These are phyloP conservation scores for Eptatretus atami DNA, from an alignment of 2,797 vertebrate species.

Conservation along the genomic window DNA sequence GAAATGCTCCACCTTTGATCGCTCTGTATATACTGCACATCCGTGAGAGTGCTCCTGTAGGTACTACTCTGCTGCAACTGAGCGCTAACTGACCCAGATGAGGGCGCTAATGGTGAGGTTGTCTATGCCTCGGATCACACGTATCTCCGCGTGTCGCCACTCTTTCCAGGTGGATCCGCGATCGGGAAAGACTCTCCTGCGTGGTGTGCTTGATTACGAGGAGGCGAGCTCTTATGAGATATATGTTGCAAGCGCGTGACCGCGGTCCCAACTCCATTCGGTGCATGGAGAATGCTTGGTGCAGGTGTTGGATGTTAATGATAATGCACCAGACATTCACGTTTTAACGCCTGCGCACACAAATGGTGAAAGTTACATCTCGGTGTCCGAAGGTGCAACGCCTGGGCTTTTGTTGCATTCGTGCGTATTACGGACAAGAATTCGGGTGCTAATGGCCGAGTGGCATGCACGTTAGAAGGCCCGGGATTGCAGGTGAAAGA, in stretches of 20 bases:
- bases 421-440: constrained; percentile 70
- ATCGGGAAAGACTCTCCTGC: constrained; percentile 54
- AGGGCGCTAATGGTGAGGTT: constrained; percentile 67
- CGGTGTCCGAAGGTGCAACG: constrained; percentile 56
- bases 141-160: constrained; percentile 45
- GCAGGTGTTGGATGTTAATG: constrained; percentile 46
- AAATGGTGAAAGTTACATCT: constrained; percentile 20
- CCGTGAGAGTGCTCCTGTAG: constrained; percentile 50
- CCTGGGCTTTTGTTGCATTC: constrained; percentile 73
- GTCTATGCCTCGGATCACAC: constrained; percentile 86
- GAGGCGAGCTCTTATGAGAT: constrained; percentile 63
- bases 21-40: constrained; percentile 56
- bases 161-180: constrained; percentile 52
- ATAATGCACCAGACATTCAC: constrained; percentile 60
- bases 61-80: constrained; percentile 58
- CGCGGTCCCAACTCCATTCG: constrained; percentile 71
- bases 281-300: constrained; percentile 86
- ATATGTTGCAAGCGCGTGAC: constrained; percentile 82
- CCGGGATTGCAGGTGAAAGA: background rate
- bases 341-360: background rate
- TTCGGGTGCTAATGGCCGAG: constrained; percentile 60
- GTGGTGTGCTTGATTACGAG: constrained; percentile 64
- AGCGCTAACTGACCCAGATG: constrained; percentile 74
- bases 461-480: constrained; percentile 60
- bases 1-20: constrained; percentile 83